These are phyloP conservation scores for Cheirogaleus medius DNA, from an alignment of 2,113 vertebrate genomes.

Conservation along the genomic window DNA sequence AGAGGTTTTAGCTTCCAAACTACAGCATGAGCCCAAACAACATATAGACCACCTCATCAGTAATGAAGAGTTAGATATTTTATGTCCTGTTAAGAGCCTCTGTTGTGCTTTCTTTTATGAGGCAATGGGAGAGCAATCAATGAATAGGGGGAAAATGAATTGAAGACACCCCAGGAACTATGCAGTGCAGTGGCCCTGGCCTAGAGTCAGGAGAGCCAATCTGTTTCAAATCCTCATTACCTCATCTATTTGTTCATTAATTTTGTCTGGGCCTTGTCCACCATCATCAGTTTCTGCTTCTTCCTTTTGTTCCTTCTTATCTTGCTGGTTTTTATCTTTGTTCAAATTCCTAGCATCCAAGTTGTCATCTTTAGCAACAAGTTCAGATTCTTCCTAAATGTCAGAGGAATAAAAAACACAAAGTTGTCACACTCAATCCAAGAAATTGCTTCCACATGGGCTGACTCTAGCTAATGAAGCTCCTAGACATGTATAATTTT, in stretches of 20 bases:
- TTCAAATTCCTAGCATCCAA: constrained; percentile 86
- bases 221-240: constrained; percentile 78
- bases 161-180: background rate
- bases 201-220: background rate
- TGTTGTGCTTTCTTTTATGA: background rate
- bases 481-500: background rate
- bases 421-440: background rate
- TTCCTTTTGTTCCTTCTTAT: constrained; percentile 84
- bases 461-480: background rate
- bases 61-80: background rate
- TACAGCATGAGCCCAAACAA: background rate
- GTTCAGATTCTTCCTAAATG: constrained; percentile 91
- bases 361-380: constrained; percentile 96
- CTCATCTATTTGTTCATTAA: constrained; percentile 96
- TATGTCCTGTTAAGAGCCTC: background rate
- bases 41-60: background rate
- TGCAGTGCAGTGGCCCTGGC: background rate
- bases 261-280: constrained; percentile 86
- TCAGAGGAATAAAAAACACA: background rate
- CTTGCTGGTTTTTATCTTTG: constrained; percentile 88
- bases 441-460: background rate
- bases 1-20: background rate
- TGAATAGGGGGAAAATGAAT: background rate
- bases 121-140: background rate
- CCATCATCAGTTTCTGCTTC: constrained; percentile 77